These are phyloP conservation scores for Seriola rivoliana DNA, from an alignment of 2,113 vertebrate genomes.

Conservation along the genomic window DNA sequence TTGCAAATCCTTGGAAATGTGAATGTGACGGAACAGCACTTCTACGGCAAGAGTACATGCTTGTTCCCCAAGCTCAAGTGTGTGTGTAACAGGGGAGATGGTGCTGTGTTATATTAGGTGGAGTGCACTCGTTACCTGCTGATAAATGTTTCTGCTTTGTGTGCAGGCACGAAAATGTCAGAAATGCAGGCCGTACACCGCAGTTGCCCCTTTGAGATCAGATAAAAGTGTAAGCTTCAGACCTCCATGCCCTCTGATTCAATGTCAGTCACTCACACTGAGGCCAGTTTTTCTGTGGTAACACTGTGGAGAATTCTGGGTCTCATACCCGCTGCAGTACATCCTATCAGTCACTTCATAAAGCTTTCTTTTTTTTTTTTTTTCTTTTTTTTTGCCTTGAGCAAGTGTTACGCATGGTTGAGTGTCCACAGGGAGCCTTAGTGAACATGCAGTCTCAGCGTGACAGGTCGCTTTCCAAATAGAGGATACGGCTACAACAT, in stretches of 20 bases:
- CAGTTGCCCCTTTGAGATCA: conserved; percentile 45
- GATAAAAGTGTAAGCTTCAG: conserved; percentile 60
- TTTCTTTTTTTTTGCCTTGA: conserved; percentile 38
- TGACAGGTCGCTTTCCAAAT: conserved; percentile 65
- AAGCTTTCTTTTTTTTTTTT: conserved; percentile 18
- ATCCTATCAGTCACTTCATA: conserved; percentile 62
- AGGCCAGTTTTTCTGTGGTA: conserved; percentile 47
- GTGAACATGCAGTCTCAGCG: conserved; percentile 52
- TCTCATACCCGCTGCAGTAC: conserved; percentile 39
- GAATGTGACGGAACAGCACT: neutral
- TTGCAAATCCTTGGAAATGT: neutral
- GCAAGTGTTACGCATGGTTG: conserved; percentile 60
- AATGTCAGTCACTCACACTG: conserved; percentile 54
- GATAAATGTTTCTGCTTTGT: conserved; percentile 26
- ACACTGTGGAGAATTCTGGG: conserved; percentile 59
- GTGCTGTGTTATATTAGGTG: neutral
- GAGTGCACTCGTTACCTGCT: conserved; percentile 8
- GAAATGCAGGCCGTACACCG: conserved; percentile 9
- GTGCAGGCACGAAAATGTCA: conserved; percentile 14
- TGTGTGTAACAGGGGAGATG: neutral
- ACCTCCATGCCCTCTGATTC: conserved; percentile 50
- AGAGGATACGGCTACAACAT: conserved; percentile 37
- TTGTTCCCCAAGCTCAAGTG: neutral
- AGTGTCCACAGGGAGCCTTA: conserved; percentile 57
- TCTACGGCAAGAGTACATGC: neutral